phyloP scores from a whole-genome alignment of 1,140 invertebrate genomes.

The Bombus fervidus region DNA sequence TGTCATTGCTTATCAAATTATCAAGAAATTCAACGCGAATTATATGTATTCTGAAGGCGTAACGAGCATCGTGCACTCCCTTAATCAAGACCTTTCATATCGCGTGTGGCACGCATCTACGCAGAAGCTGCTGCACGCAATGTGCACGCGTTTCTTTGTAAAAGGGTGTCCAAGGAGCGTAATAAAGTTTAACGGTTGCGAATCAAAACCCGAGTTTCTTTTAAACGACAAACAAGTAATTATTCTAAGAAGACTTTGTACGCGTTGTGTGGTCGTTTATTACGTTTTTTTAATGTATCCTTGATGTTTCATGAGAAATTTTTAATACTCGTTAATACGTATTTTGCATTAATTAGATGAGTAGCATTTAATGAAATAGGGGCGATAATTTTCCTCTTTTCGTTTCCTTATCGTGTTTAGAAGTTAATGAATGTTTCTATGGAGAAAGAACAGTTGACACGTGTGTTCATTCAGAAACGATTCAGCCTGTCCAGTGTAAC shows the following conservation, averaged over 20 bases:
- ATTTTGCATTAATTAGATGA: constrained; percentile 10
- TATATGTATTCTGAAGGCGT: neutral
- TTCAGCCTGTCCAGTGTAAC: neutral
- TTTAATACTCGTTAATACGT: neutral
- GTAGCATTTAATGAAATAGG: neutral
- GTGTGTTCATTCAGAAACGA: neutral
- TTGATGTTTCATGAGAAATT: neutral
- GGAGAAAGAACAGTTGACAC: neutral
- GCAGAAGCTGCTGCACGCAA: constrained; percentile 35
- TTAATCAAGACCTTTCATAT: constrained; percentile 55
- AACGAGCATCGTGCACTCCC: constrained; percentile 39
- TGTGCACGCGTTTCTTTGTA: constrained; percentile 9
- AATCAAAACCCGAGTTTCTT: constrained; percentile 41
- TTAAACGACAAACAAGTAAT: constrained; percentile 3
- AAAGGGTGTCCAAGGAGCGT: constrained; percentile 12
- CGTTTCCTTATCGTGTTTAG: neutral
- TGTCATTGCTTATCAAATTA: constrained; percentile 12
- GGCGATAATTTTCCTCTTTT: neutral
- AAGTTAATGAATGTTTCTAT: neutral
- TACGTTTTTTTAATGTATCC: neutral
- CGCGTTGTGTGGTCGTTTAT: neutral
- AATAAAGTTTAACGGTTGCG: neutral
- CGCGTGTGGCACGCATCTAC: constrained; percentile 60
- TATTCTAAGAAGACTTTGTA: neutral
- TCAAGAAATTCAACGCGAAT: neutral